phyloP scores from a whole-genome alignment of 1,140 invertebrate species.

The Danaus plexippus region DNA sequence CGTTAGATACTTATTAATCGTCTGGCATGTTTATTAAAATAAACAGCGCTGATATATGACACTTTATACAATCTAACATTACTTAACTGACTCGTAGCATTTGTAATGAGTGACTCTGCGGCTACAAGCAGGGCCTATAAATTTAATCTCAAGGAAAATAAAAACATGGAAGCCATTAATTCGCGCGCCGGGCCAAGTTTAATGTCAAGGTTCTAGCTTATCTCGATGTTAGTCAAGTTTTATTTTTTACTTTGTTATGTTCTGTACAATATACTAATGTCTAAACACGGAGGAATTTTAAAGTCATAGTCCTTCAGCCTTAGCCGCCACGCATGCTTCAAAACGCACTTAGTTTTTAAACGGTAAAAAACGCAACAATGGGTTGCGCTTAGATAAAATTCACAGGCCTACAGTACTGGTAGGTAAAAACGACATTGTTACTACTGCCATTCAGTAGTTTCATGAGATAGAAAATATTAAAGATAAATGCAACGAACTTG shows the following conservation, averaged over 20 bases:
- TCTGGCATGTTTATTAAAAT: constrained; percentile 36
- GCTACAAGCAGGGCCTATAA: constrained; percentile 60
- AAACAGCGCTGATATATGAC: constrained; percentile 66
- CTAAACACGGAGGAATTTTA: constrained; percentile 21
- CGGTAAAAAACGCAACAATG: no score
- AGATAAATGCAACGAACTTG: constrained; percentile 51
- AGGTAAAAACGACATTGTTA: no score
- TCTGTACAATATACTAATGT: constrained; percentile 50
- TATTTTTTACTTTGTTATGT: constrained; percentile 59
- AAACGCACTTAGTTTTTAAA: no score
- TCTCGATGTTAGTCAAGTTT: constrained; percentile 67
- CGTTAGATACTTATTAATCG: constrained; percentile 43
- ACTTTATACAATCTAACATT: constrained; percentile 64
- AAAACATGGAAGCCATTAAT: constrained; percentile 71
- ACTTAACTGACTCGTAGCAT: constrained; percentile 55
- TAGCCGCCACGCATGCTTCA: constrained; percentile 2
- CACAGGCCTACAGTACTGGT: no score
- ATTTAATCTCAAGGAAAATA: constrained; percentile 72
- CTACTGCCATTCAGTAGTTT: no score
- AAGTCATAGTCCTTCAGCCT: constrained; percentile 9
- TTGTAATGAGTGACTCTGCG: constrained; percentile 63
- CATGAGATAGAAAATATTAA: constrained; percentile 8
- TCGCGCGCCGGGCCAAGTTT: constrained; percentile 69
- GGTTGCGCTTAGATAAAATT: no score
- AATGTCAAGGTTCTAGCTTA: constrained; percentile 70